A percentile compares a stretch with the other conserved stretches of the same genome.
Conservation (phyloP, 1,140 invertebrate species). For the Scaptomyza pallida region DNA sequence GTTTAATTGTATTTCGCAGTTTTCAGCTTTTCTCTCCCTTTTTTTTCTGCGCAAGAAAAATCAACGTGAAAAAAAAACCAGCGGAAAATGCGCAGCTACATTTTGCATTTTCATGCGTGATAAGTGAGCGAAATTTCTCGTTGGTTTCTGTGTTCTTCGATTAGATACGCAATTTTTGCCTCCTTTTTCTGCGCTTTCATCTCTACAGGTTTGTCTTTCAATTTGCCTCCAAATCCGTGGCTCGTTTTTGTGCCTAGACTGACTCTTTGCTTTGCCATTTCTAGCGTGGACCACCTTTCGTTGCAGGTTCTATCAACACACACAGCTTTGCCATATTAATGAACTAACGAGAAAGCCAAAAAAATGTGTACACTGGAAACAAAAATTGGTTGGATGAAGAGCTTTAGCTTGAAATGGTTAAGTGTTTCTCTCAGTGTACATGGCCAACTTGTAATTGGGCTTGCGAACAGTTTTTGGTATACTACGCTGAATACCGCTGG, state of each 20-base stretch:
- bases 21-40: slow-evolving; percentile 10
- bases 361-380: slow-evolving; percentile 3
- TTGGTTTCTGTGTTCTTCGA: neutral
- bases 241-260: slow-evolving; percentile 20
- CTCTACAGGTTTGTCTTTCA: slow-evolving; percentile 56
- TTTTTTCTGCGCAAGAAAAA: neutral
- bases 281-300: neutral
- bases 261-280: slow-evolving; percentile 56
- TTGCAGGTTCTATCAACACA: slow-evolving; percentile 5
- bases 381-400: neutral
- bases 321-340: neutral
- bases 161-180: slow-evolving; percentile 24
- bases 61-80: slow-evolving; percentile 16
- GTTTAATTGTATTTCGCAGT: slow-evolving; percentile 75
- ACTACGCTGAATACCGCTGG: slow-evolving; percentile 44
- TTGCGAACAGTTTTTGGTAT: slow-evolving; percentile 41
- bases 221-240: slow-evolving; percentile 46
- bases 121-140: slow-evolving; percentile 48
- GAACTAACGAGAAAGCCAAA: neutral
- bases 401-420: neutral
- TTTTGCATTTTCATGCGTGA: slow-evolving; percentile 54
- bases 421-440: slow-evolving; percentile 8
- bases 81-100: slow-evolving; percentile 7
- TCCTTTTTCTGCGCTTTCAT: slow-evolving; percentile 6
- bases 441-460: slow-evolving; percentile 48